These are phyloP conservation scores for Ardeotis arabs DNA, from an alignment of 2,113 vertebrate species.

Conservation along the genomic window DNA sequence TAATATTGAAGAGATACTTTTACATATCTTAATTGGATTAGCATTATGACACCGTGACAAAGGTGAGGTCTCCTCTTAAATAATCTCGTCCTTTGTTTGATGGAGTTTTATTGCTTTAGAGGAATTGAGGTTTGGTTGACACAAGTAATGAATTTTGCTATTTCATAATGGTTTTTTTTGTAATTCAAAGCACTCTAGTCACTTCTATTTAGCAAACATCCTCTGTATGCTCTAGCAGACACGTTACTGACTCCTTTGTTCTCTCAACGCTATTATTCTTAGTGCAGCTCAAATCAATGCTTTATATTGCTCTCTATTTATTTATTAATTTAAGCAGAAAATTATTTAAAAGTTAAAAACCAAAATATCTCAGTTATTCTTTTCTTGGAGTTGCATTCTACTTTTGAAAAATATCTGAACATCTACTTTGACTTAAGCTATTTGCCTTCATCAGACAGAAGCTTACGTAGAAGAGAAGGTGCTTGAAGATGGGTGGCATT, in stretches of 20 bases:
- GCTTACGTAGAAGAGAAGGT: not conserved
- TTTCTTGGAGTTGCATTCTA: not conserved
- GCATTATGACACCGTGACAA: not conserved
- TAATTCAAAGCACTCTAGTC: not conserved
- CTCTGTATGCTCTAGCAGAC: not conserved
- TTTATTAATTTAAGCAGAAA: not conserved
- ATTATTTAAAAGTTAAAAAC: not conserved
- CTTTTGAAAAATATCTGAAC: not conserved
- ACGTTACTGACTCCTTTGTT: not conserved
- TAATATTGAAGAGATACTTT: not conserved
- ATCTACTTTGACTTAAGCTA: not conserved
- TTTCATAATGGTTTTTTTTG: not conserved
- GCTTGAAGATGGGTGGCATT: not conserved
- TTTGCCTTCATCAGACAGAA: not conserved
- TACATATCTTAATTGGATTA: not conserved
- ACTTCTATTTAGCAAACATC: not conserved
- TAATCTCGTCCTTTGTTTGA: not conserved
- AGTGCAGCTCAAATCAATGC: not conserved
- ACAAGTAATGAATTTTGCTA: fast-evolving
- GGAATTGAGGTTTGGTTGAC: not conserved
- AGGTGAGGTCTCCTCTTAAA: not conserved
- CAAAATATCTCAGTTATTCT: not conserved
- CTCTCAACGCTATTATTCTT: not conserved
- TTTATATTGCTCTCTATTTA: not conserved
- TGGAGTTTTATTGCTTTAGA: not conserved